Evolutionary conservation across 2,113 vertebrate genomes (phyloP).

Genomic region (Actinemys pallida): DNA sequence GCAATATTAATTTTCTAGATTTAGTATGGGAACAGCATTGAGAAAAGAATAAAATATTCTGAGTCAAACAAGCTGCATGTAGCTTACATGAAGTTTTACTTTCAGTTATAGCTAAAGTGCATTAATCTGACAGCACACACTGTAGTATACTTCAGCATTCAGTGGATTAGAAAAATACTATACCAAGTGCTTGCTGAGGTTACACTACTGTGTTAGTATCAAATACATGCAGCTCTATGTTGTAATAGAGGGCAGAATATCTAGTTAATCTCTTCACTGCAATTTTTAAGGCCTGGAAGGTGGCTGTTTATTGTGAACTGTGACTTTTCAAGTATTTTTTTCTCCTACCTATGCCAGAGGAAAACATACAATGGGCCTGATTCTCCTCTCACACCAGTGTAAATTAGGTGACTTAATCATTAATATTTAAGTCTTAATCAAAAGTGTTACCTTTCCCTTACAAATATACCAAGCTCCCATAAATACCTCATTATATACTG

Average conservation of each 20-base stretch:
- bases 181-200: neutral
- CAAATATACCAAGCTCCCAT: neutral
- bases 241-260: neutral
- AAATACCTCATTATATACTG: neutral
- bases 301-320: neutral
- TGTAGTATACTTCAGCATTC: neutral
- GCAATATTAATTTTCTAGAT: conserved; percentile 16
- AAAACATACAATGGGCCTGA: neutral
- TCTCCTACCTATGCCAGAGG: neutral
- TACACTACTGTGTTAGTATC: neutral
- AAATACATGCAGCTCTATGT: neutral
- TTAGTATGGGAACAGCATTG: neutral
- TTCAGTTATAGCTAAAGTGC: neutral
- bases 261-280: neutral
- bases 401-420: neutral
- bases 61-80: rapidly evolving
- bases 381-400: neutral
- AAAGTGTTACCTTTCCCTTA: neutral
- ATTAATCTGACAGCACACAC: neutral
- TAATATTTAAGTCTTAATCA: neutral
- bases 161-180: neutral
- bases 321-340: neutral
- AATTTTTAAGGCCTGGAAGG: neutral
- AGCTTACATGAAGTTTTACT: rapidly evolving
- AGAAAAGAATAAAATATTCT: neutral